A percentile compares a stretch with the other conserved stretches of the same genome.
phyloP scores from a whole-genome alignment of 2,113 vertebrate genomes.

The Rattus rattus region DNA sequence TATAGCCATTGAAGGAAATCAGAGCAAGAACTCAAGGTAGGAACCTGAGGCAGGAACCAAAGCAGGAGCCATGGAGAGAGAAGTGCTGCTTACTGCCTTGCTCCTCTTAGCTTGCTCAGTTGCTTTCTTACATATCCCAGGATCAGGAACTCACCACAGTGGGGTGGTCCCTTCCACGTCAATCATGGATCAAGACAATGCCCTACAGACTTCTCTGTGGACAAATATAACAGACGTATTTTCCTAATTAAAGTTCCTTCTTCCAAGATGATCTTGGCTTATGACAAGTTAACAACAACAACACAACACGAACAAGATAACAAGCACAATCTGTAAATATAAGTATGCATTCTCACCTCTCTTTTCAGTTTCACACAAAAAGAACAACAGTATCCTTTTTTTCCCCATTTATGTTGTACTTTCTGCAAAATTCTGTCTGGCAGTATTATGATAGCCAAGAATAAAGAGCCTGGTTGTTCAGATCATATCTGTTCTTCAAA shows the following conservation, averaged over 20 bases:
- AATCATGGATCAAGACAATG: neutral
- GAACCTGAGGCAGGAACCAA: neutral
- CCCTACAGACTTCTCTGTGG: neutral
- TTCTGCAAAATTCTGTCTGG: neutral
- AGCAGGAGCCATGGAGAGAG: neutral
- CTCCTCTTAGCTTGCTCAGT: neutral
- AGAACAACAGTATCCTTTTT: neutral
- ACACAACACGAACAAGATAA: neutral
- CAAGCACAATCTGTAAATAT: neutral
- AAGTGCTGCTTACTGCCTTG: neutral
- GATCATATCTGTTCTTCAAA: neutral
- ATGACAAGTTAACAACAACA: neutral
- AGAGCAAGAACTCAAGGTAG: neutral
- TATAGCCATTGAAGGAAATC: neutral
- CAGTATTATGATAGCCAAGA: neutral
- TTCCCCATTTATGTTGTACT: neutral
- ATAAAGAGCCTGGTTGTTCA: neutral
- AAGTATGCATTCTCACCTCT: neutral
- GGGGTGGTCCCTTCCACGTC: neutral
- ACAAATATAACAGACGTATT: neutral
- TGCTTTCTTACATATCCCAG: neutral
- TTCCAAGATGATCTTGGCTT: neutral
- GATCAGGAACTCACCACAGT: neutral
- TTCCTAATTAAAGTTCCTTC: neutral
- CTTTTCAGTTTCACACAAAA: slow-evolving; percentile 3